These are phyloP conservation scores for Drosophila bunnanda DNA, from an alignment of 2,888 invertebrate species.

Conservation along the genomic window DNA sequence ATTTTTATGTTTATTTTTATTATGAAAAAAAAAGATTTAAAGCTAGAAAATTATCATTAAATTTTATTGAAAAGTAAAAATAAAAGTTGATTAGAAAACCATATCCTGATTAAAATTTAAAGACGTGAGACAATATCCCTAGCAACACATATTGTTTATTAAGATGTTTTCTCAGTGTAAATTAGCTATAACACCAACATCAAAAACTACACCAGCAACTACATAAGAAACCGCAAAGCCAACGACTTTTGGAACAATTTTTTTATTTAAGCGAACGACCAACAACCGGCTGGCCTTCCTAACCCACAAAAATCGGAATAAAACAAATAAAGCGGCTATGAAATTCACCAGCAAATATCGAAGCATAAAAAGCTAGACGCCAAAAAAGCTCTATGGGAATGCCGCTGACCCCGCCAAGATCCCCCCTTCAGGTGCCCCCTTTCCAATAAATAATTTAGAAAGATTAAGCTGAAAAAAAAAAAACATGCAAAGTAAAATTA, in stretches of 20 bases:
- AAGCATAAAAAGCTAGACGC: constrained; percentile 35
- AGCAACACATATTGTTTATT: too few relatives aligned
- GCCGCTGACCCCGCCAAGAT: constrained; percentile 41
- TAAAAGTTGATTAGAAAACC: too few relatives aligned
- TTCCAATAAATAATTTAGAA: not conserved
- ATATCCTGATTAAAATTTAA: not conserved
- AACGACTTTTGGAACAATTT: not conserved
- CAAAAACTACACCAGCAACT: not conserved
- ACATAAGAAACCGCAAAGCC: not conserved
- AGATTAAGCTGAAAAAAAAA: not conserved
- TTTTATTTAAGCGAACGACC: constrained; percentile 16
- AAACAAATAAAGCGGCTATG: constrained; percentile 28
- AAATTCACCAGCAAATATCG: constrained; percentile 24
- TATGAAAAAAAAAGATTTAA: too few relatives aligned
- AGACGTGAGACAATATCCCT: too few relatives aligned
- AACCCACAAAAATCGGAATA: constrained; percentile 41
- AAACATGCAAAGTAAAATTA: not conserved
- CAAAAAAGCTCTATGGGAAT: constrained; percentile 35
- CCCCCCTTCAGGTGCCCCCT: not conserved
- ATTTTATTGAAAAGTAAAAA: too few relatives aligned
- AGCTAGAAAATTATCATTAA: too few relatives aligned
- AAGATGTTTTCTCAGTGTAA: not conserved
- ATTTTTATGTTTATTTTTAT: not conserved
- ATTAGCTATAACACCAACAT: not conserved
- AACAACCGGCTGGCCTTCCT: constrained; percentile 73